These are phyloP conservation scores for Branchipolynoe longqiensis DNA, from an alignment of 2,888 invertebrate species.

Conservation along the genomic window DNA sequence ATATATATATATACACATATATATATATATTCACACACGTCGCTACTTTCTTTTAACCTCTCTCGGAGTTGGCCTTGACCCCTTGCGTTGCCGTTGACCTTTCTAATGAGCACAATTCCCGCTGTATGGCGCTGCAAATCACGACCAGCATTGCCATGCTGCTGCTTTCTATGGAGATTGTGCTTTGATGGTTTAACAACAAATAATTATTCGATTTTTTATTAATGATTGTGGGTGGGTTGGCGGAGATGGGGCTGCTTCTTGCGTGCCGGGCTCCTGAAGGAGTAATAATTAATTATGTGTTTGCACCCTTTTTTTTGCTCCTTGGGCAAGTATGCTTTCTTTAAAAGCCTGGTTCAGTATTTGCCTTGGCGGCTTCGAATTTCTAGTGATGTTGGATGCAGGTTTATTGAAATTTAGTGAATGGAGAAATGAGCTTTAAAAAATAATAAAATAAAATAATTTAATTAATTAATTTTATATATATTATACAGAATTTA, in stretches of 20 bases:
- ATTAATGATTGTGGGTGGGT: not conserved
- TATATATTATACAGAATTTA: too few relatives aligned
- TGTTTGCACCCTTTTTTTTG: too few relatives aligned
- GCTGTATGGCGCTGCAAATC: constrained; percentile 14
- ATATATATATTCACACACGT: not conserved
- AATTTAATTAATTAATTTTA: too few relatives aligned
- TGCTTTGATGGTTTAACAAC: constrained; percentile 16
- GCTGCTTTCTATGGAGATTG: constrained; percentile 37
- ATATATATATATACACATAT: too few relatives aligned
- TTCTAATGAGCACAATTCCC: constrained; percentile 26
- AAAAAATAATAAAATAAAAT: too few relatives aligned
- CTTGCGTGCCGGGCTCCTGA: not conserved
- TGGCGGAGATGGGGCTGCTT: not conserved
- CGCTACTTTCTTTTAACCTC: not conserved
- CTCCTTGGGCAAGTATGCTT: too few relatives aligned
- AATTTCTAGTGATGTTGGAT: too few relatives aligned
- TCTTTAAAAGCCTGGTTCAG: too few relatives aligned
- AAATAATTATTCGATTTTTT: too few relatives aligned
- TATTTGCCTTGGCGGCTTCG: too few relatives aligned
- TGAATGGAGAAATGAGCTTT: too few relatives aligned
- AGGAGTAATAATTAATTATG: not conserved
- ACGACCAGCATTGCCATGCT: not conserved
- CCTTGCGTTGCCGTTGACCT: constrained; percentile 16
- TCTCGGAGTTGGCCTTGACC: not conserved
- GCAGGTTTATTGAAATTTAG: too few relatives aligned